Evolutionary conservation across 2,797 vertebrate species (phyloP).

Genomic region (Centroberyx gerrardi): DNA sequence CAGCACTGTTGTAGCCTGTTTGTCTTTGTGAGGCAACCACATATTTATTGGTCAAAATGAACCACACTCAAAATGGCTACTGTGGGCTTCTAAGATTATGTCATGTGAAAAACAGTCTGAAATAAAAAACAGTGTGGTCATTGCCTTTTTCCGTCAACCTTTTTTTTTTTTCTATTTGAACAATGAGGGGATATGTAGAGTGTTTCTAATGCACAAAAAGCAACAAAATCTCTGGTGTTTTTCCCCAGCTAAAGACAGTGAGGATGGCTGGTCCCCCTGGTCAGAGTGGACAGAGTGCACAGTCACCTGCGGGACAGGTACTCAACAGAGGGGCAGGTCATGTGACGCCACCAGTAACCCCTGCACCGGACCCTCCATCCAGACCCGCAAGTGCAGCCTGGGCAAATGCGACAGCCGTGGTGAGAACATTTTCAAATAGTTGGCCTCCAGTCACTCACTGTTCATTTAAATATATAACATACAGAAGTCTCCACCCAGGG

Average conservation of each 20-base stretch:
- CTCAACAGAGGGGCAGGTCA: conserved; percentile 96
- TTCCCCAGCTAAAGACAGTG: conserved; percentile 85
- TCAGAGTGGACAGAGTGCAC: conserved; percentile 99
- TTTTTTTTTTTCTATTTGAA: conserved; percentile 31
- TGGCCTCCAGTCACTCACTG: conserved; percentile 3
- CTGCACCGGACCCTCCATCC: conserved; percentile 94
- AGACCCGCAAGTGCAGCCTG: conserved; percentile 95
- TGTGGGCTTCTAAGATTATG: conserved; percentile 71
- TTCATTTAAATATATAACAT: conserved; percentile 21
- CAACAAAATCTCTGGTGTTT: conserved; percentile 10
- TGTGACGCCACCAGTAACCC: conserved; percentile 97
- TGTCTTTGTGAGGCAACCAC: conserved; percentile 65
- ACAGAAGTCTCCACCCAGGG: conserved; percentile 14
- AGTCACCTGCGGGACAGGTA: conserved; percentile 94
- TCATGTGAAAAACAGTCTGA: conserved; percentile 66
- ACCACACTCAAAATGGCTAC: conserved; percentile 64
- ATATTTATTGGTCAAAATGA: conserved; percentile 67
- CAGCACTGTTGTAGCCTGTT: conserved; percentile 51
- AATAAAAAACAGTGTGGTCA: conserved; percentile 39
- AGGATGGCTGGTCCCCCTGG: conserved; percentile 98
- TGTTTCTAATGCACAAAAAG: background rate
- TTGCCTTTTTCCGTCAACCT: conserved; percentile 27
- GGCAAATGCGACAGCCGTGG: conserved; percentile 95
- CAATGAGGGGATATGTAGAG: background rate
- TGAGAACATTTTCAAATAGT: conserved; percentile 78